phyloP scores from a whole-genome alignment of 2,797 vertebrate genomes.

The Novumbra hubbsi region DNA sequence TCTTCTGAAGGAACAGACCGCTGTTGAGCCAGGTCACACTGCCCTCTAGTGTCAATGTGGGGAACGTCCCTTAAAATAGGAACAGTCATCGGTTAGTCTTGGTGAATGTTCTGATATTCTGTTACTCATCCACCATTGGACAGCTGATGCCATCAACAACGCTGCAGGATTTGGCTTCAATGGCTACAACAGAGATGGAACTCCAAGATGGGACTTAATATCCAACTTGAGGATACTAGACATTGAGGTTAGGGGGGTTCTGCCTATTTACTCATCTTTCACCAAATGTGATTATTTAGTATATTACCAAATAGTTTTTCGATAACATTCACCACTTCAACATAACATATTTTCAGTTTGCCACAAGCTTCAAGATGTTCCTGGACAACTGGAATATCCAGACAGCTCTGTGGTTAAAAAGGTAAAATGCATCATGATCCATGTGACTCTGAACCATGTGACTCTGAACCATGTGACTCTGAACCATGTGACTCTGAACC shows the following conservation, averaged over 20 bases:
- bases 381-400: conserved; percentile 99
- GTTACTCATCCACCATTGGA: conserved; percentile 15
- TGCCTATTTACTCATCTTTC: background rate
- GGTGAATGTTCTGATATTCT: conserved; percentile 24
- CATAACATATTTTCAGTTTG: conserved; percentile 77
- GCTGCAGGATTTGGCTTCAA: conserved; percentile 97
- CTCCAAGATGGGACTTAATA: conserved; percentile 88
- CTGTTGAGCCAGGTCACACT: conserved; percentile 36
- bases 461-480: background rate
- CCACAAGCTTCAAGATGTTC: conserved; percentile 98
- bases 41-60: conserved; percentile 64
- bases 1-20: background rate
- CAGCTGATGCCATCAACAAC: conserved; percentile 98
- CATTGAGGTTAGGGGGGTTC: conserved; percentile 82
- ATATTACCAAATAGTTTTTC: too few relatives aligned
- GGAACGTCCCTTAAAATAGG: background rate
- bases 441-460: background rate
- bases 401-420: conserved; percentile 97
- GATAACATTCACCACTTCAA: conserved; percentile 1
- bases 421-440: conserved; percentile 64
- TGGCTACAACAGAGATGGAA: conserved; percentile 90
- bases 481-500: background rate
- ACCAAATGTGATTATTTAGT: background rate
- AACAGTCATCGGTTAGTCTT: background rate
- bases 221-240: conserved; percentile 94